Percentiles rank a stretch among this genome's conserved stretches.
Conservation (phyloP, 2,888 invertebrate species). For the Orthonychiurus folsomi region DNA sequence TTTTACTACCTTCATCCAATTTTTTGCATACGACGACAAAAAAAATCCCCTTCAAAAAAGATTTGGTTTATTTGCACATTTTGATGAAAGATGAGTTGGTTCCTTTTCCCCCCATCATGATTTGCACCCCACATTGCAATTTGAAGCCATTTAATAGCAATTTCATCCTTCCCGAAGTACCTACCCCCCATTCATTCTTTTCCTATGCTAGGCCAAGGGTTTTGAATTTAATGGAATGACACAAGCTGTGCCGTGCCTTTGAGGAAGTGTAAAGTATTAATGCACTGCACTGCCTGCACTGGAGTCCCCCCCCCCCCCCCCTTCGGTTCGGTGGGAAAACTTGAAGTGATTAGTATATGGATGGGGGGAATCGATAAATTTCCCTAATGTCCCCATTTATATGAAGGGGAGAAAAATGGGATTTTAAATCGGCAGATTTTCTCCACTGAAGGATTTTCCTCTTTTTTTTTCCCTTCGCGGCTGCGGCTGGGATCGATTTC, state of each 20-base stretch:
- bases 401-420: constrained; percentile 39
- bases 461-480: constrained; percentile 4
- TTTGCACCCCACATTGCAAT: not conserved
- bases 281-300: not conserved
- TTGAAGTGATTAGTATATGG: constrained; percentile 33
- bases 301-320: too few relatives aligned
- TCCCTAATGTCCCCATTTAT: constrained; percentile 39
- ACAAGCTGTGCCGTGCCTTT: not conserved
- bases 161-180: not conserved
- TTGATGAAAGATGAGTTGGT: not conserved
- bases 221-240: not conserved
- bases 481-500: not conserved
- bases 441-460: constrained; percentile 32
- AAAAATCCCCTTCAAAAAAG: not conserved
- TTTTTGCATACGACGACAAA: not conserved
- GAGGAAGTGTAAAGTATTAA: constrained; percentile 14
- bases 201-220: too few relatives aligned
- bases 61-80: not conserved
- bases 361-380: constrained; percentile 35
- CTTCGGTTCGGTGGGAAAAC: too few relatives aligned
- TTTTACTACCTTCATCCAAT: too few relatives aligned
- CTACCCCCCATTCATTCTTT: too few relatives aligned
- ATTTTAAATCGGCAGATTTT: constrained; percentile 40
- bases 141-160: not conserved
- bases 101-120: too few relatives aligned